phyloP scores from a whole-genome alignment of 2,797 vertebrate genomes.

The Eulemur mongoz region DNA sequence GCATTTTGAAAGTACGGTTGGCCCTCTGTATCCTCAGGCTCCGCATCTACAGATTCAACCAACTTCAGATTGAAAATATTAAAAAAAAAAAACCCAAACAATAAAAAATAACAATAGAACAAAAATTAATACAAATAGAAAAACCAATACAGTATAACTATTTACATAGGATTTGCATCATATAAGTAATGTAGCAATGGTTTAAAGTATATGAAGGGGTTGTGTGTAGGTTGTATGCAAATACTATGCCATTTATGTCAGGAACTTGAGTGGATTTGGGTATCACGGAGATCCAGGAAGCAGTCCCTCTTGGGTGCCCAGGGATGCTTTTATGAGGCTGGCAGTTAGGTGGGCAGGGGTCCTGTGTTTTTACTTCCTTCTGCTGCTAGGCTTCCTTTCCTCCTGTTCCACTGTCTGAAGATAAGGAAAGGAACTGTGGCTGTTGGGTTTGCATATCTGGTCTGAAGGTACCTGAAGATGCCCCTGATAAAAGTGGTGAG shows the following conservation, averaged over 20 bases:
- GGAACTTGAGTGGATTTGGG: background rate
- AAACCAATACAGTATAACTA: background rate
- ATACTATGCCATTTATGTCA: background rate
- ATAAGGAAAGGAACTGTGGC: background rate
- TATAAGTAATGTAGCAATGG: background rate
- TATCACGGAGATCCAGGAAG: background rate
- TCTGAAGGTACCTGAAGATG: background rate
- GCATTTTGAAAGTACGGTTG: background rate
- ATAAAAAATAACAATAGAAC: background rate
- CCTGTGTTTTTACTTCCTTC: background rate
- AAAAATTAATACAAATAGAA: background rate
- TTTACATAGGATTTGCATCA: background rate
- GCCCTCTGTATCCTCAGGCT: background rate
- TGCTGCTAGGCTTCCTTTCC: fast-evolving
- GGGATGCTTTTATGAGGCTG: background rate
- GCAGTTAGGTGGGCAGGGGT: background rate
- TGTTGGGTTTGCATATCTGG: fast-evolving
- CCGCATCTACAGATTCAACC: background rate
- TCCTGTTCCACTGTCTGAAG: fast-evolving
- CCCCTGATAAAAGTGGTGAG: background rate
- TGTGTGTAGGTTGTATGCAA: background rate
- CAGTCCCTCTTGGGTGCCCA: background rate
- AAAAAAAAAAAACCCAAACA: background rate
- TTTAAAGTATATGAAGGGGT: background rate
- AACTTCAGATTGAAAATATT: background rate